Percentiles rank a stretch among this genome's conserved stretches.
Evolutionary conservation across 2,797 vertebrate genomes (phyloP).

Genomic region (Heliangelus exortis): DNA sequence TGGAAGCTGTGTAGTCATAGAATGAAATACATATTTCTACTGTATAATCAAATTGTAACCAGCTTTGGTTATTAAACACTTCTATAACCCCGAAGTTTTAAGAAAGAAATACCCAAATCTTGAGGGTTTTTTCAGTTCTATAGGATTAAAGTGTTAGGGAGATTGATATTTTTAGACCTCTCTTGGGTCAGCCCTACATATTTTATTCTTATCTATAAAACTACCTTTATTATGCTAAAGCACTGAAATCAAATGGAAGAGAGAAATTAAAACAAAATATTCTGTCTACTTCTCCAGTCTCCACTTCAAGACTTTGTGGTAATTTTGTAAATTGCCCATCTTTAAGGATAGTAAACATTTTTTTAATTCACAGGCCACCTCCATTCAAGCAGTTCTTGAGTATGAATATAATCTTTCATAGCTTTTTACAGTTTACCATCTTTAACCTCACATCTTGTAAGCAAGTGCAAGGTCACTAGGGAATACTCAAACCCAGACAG

Average conservation of each 20-base stretch:
- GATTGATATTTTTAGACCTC: background rate
- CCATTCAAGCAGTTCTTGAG: background rate
- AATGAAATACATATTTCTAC: background rate
- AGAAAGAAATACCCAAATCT: background rate
- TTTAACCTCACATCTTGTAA: background rate
- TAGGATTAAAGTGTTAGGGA: background rate
- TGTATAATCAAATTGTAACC: background rate
- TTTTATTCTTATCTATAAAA: background rate
- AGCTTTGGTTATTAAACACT: background rate
- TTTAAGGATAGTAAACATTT: background rate
- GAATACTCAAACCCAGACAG: background rate
- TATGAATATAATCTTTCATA: background rate
- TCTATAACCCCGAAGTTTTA: background rate
- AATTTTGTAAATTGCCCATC: background rate
- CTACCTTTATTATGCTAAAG: background rate
- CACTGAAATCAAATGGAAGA: background rate
- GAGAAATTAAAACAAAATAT: background rate
- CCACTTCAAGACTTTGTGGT: background rate
- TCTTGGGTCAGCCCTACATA: background rate
- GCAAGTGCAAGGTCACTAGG: background rate
- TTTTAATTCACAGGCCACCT: background rate
- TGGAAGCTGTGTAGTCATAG: background rate
- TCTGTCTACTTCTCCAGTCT: background rate
- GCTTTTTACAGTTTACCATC: background rate
- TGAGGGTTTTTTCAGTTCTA: fast-evolving